Evolutionary conservation across 2,888 invertebrate species (phyloP).

Genomic region (Drosophila borealis): DNA sequence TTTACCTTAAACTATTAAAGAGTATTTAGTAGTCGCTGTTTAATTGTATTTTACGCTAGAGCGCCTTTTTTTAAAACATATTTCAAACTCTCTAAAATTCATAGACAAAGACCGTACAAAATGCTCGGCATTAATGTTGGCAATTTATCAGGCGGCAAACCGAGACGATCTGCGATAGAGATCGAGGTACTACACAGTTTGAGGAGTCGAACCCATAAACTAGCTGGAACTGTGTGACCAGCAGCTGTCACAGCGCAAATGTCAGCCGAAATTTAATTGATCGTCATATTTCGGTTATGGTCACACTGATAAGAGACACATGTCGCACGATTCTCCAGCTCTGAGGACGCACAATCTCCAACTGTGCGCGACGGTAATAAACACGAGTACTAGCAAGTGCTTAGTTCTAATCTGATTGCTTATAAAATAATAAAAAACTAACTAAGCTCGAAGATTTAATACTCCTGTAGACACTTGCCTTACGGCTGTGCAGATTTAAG

Average conservation of each 20-base stretch:
- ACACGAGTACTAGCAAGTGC: too few relatives aligned
- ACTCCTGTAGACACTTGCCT: too few relatives aligned
- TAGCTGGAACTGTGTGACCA: conserved; percentile 3
- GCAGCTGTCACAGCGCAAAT: conserved; percentile 50
- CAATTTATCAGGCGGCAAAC: conserved; percentile 44
- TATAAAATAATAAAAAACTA: too few relatives aligned
- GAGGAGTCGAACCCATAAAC: conserved; percentile 39
- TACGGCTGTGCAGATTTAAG: too few relatives aligned
- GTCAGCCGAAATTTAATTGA: conserved; percentile 44
- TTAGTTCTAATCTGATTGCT: too few relatives aligned
- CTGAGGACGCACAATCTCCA: too few relatives aligned
- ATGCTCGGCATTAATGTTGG: conserved; percentile 24
- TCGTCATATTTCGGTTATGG: conserved; percentile 37
- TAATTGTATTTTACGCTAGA: conserved; percentile 39
- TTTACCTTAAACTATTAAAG: background rate
- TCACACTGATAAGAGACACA: conserved; percentile 43
- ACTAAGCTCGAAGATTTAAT: too few relatives aligned
- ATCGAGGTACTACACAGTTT: conserved; percentile 28
- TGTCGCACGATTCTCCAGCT: conserved; percentile 4
- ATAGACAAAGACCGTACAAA: conserved; percentile 22
- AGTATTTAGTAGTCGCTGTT: conserved; percentile 1
- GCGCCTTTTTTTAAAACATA: conserved; percentile 36
- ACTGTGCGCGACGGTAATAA: too few relatives aligned
- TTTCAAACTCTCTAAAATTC: conserved; percentile 22
- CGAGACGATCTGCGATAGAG: conserved; percentile 40